Conservation (phyloP, 37 sponge, comb jelly and placozoan genomes). For the Ephydatia muelleri region DNA sequence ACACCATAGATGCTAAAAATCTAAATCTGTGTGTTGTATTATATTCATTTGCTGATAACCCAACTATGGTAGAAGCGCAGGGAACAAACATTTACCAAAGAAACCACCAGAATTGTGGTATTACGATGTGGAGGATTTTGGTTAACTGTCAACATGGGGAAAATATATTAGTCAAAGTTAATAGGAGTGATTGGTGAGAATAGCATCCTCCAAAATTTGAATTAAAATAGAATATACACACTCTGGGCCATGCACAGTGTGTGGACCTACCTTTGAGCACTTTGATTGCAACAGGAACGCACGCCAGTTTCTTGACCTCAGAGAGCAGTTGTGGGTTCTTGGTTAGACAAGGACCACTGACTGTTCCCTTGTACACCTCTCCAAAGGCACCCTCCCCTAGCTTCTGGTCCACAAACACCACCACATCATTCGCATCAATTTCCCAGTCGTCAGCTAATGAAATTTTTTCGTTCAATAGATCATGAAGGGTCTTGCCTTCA, state of each 20-base stretch:
- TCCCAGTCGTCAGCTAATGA: slow-evolving; percentile 60
- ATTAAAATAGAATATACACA: neutral
- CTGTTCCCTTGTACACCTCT: slow-evolving; percentile 60
- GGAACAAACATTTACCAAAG: no score
- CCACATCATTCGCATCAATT: slow-evolving; percentile 17
- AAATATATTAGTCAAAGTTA: no score
- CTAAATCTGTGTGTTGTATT: no score
- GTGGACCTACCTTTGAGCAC: slow-evolving; percentile 52
- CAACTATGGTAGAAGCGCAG: no score
- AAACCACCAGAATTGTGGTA: no score
- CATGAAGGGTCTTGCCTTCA: neutral
- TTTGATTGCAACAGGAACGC: slow-evolving; percentile 64
- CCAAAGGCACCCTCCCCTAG: slow-evolving; percentile 73
- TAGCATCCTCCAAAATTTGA: no score
- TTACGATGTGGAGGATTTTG: no score
- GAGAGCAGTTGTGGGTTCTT: neutral
- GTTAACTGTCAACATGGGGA: no score
- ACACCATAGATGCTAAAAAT: no score
- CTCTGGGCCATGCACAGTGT: neutral
- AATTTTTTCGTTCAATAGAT: neutral
- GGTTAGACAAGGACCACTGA: neutral
- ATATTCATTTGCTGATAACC: no score
- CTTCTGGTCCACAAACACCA: slow-evolving; percentile 30
- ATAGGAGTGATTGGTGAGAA: no score
- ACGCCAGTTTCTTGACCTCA: neutral